Evolutionary conservation across 2,888 invertebrate species (phyloP), one percentile per base, ranked within the genome.

Genomic region (Drosophila aldrichi): DNA sequence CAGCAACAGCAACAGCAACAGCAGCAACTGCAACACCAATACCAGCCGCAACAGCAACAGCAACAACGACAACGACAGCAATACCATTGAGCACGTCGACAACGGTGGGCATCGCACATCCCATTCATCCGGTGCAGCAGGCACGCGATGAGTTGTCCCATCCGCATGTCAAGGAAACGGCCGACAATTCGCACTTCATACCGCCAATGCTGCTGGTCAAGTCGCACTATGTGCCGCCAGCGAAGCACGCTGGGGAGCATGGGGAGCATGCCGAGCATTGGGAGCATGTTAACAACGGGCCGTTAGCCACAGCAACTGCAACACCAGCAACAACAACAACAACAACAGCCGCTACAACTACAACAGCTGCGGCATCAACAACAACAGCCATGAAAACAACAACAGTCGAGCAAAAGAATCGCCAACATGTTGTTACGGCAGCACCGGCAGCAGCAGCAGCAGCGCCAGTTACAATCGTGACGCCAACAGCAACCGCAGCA

Each of bases 151-250:
- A 91, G 52, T 66, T 70, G 49, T 74, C 74, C 48, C 91, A 91
- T 75, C 77, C 83, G 9, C 91, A 92, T 59, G 74, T 90, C 32
- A 92, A 92, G 62, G 92, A 92, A 72, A 81, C 92, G 9, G 81
- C 84, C 22, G 93, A 93, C 73, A 92, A 90, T 64, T 90, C 91
- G 14, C 93, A 93, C 75, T 93, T 93, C 52, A 92, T 93, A 69
- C 93, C 93, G 18, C 93, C 93, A 46, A 93, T 93, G 93, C 59
- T 93, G 62, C 74, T 93, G 75, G 93, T 93, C 3, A 93, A 93
- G 74, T 92, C 93, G 4, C 92, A 93, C 81, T 93, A 93, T 74
- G 91, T 92, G 58, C 91, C 93, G 38, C 89, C 91, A 10, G 59
- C 81, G n/a, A 92, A 90, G 67, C 91, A 92, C 48, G 83, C 59